A percentile compares a stretch with the other conserved stretches of the same genome.
These are phyloP conservation scores for Xenopus petersii DNA, from an alignment of 2,797 vertebrate genomes.

Conservation along the genomic window DNA sequence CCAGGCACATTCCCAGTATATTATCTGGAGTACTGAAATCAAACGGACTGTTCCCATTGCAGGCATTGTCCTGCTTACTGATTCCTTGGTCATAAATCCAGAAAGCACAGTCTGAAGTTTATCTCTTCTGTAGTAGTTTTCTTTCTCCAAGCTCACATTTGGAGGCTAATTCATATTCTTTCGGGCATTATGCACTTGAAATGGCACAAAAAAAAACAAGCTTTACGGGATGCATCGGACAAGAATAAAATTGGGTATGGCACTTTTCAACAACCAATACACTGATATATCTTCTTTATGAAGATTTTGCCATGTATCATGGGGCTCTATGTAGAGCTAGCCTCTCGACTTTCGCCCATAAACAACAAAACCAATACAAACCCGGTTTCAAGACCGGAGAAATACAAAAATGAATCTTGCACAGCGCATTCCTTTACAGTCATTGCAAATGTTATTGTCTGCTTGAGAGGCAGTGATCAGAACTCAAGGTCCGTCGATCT, in stretches of 20 bases:
- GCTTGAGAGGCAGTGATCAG: no score
- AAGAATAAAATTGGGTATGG: slow-evolving; percentile 11
- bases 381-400: no score
- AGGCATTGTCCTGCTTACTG: background rate
- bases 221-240: slow-evolving; percentile 23
- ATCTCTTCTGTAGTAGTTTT: slow-evolving; percentile 24
- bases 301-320: background rate
- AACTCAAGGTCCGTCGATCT: no score
- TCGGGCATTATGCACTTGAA: slow-evolving; percentile 9
- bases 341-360: background rate
- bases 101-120: slow-evolving; percentile 2
- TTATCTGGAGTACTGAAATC: no score
- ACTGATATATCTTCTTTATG: slow-evolving; percentile 22
- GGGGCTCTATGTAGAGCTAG: background rate
- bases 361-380: background rate
- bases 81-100: slow-evolving; percentile 14
- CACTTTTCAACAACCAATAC: slow-evolving; percentile 13
- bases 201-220: slow-evolving; percentile 19
- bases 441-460: no score
- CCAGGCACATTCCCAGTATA: no score
- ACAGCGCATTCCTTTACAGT: no score
- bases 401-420: no score
- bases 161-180: background rate
- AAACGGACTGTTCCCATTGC: no score
- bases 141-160: slow-evolving; percentile 11